phyloP scores from a whole-genome alignment of 2,113 vertebrate species.

The Apistogramma diplotaenia region DNA sequence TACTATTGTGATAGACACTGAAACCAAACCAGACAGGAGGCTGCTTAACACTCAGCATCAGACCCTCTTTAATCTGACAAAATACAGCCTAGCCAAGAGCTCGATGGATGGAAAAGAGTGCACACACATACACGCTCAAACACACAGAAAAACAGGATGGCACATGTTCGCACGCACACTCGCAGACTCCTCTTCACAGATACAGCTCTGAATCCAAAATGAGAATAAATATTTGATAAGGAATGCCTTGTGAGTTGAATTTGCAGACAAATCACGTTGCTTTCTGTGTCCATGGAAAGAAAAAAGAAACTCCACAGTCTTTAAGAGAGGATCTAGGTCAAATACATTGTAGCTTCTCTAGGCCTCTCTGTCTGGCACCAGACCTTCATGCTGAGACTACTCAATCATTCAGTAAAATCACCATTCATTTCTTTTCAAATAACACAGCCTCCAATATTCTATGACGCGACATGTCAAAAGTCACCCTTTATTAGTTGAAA shows the following conservation, averaged over 20 bases:
- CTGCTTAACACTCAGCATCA: constrained; percentile 45
- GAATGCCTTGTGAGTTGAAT: constrained; percentile 42
- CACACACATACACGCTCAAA: neutral
- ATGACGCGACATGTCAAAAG: neutral
- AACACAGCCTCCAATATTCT: neutral
- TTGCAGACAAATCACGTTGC: constrained; percentile 64
- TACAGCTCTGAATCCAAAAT: constrained; percentile 59
- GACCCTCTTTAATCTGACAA: constrained; percentile 51
- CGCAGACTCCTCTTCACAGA: constrained; percentile 11
- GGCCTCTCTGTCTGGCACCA: neutral
- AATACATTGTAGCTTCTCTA: constrained; percentile 25
- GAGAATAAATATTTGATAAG: constrained; percentile 71
- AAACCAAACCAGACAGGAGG: constrained; percentile 48
- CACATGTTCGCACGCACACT: neutral
- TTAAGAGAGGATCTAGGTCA: constrained; percentile 41
- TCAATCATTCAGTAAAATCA: neutral
- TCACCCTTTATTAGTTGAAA: neutral
- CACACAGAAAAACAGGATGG: neutral
- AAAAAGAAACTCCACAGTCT: neutral
- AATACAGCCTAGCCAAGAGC: constrained; percentile 13
- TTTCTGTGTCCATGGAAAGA: constrained; percentile 3
- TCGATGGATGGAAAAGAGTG: constrained; percentile 1
- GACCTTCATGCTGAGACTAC: neutral
- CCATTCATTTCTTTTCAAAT: neutral
- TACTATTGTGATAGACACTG: constrained; percentile 27